Evolutionary conservation across 2,797 vertebrate species (phyloP).

Genomic region (Lophotriccus pileatus): DNA sequence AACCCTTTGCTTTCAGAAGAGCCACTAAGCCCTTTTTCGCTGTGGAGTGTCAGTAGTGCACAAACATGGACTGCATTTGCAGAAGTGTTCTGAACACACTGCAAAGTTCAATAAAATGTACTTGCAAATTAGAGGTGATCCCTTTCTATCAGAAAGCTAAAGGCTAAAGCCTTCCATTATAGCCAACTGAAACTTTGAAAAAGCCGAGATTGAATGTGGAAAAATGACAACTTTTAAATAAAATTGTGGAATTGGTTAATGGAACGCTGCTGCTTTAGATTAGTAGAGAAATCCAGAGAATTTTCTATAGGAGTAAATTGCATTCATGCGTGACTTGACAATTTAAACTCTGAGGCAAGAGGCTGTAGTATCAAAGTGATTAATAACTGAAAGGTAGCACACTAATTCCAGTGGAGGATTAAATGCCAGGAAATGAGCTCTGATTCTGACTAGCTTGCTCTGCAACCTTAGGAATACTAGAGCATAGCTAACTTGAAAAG

Average conservation of each 20-base stretch:
- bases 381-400: not conserved
- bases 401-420: not conserved
- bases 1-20: not conserved
- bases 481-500: not conserved
- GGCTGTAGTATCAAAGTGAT: not conserved
- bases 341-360: not conserved
- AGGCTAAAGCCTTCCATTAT: not conserved
- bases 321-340: not conserved
- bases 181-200: not conserved
- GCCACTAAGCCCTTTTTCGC: accelerated
- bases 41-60: too few relatives aligned
- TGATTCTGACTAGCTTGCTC: not conserved
- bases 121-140: accelerated
- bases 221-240: not conserved
- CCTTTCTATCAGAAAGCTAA: not conserved
- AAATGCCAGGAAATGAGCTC: not conserved
- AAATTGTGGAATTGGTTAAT: not conserved
- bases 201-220: not conserved
- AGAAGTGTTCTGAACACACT: not conserved
- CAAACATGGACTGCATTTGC: accelerated
- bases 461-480: not conserved
- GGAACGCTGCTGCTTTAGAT: not conserved
- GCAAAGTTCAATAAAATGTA: not conserved
- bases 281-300: not conserved
- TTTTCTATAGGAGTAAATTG: not conserved